Evolutionary conservation across 2,888 invertebrate species (phyloP).

Genomic region (Caenorhabditis wallacei): DNA sequence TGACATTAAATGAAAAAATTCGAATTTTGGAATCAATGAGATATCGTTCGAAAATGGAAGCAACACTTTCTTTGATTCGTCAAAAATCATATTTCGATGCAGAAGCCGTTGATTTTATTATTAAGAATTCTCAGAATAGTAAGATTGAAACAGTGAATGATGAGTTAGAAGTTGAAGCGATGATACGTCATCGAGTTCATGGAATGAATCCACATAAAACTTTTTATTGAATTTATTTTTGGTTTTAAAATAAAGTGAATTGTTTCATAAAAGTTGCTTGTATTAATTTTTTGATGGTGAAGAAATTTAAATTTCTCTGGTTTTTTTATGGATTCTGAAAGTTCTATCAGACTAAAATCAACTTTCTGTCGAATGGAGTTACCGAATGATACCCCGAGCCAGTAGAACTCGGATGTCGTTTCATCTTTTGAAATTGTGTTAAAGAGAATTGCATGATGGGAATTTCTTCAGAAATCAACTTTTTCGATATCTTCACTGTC

Average conservation of each 20-base stretch:
- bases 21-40: constrained; percentile 57
- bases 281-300: too few relatives aligned
- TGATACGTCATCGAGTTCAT: constrained; percentile 48
- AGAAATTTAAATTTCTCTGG: too few relatives aligned
- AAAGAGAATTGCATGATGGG: too few relatives aligned
- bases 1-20: constrained; percentile 50
- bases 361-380: too few relatives aligned
- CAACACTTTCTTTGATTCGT: constrained; percentile 48
- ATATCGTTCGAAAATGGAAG: constrained; percentile 59
- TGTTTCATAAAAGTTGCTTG: background rate
- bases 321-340: too few relatives aligned
- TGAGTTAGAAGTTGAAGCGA: constrained; percentile 49
- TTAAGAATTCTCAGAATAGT: constrained; percentile 16
- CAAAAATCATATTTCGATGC: constrained; percentile 55
- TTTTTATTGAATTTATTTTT: background rate
- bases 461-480: too few relatives aligned
- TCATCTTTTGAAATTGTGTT: too few relatives aligned
- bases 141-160: constrained; percentile 41
- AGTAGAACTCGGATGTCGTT: too few relatives aligned
- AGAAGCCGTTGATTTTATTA: constrained; percentile 51
- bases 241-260: background rate
- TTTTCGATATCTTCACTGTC: too few relatives aligned
- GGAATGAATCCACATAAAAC: constrained; percentile 51
- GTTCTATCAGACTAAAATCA: too few relatives aligned
- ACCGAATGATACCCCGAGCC: too few relatives aligned